Evolutionary conservation across 2,888 invertebrate genomes (phyloP).

Genomic region (Selenia dentaria): DNA sequence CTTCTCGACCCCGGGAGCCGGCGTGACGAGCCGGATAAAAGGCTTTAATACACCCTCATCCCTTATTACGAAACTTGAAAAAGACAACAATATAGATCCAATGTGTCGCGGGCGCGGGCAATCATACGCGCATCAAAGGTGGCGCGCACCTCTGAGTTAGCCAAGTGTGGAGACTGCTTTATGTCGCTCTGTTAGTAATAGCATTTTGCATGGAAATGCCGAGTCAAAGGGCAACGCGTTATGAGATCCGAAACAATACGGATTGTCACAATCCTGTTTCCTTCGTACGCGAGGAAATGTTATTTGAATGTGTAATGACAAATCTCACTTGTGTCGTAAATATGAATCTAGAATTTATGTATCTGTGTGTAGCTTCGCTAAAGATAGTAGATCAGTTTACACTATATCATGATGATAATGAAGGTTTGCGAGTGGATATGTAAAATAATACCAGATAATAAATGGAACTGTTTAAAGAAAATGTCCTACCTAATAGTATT

Average conservation of each 20-base stretch:
- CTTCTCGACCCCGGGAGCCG: slow-evolving; percentile 76
- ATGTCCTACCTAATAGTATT: too few relatives aligned
- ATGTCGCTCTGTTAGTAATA: slow-evolving; percentile 65
- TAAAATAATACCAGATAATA: too few relatives aligned
- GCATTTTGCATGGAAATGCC: slow-evolving; percentile 63
- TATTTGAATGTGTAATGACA: slow-evolving; percentile 81
- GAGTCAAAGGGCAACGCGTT: slow-evolving; percentile 80
- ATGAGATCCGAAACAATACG: slow-evolving; percentile 82
- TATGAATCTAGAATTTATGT: slow-evolving; percentile 42
- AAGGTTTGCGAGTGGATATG: too few relatives aligned
- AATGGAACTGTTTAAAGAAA: too few relatives aligned
- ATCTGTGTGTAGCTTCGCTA: slow-evolving; percentile 4
- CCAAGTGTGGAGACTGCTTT: slow-evolving; percentile 79
- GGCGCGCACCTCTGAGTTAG: slow-evolving; percentile 70
- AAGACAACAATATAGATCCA: slow-evolving; percentile 85
- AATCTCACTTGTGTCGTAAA: slow-evolving; percentile 56
- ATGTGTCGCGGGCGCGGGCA: slow-evolving; percentile 84
- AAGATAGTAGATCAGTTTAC: too few relatives aligned
- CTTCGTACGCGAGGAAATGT: slow-evolving; percentile 74
- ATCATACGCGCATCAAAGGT: slow-evolving; percentile 84
- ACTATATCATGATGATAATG: too few relatives aligned
- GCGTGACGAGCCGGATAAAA: slow-evolving; percentile 85
- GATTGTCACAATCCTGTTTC: slow-evolving; percentile 81
- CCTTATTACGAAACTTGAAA: slow-evolving; percentile 85
- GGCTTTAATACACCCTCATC: slow-evolving; percentile 85